Percentiles rank a stretch among this genome's conserved stretches.
phyloP scores from a whole-genome alignment of 37 sponge, comb jelly and placozoan genomes.

The Theonella swinhoei region DNA sequence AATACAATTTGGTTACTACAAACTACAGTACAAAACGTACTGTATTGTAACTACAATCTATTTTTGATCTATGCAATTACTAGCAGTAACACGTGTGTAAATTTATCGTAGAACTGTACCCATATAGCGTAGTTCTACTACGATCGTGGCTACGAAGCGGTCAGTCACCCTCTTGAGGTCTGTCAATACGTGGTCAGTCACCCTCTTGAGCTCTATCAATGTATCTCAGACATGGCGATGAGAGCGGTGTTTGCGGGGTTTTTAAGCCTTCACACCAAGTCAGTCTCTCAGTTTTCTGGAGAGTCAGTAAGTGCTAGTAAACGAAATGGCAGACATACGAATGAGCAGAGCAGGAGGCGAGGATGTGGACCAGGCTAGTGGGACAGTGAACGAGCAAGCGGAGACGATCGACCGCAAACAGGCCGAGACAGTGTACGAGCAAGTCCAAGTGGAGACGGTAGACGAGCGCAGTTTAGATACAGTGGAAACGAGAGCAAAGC shows the following conservation, averaged over 20 bases:
- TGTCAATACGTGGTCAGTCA: neutral
- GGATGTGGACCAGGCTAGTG: neutral
- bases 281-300: neutral
- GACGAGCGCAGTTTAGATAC: neutral
- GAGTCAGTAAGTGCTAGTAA: neutral
- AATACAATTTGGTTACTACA: too few relatives aligned
- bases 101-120: too few relatives aligned
- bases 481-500: too few relatives aligned
- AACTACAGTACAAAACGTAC: too few relatives aligned
- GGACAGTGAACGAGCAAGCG: neutral
- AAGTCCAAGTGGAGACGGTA: neutral
- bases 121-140: too few relatives aligned
- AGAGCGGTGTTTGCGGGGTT: too few relatives aligned
- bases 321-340: neutral
- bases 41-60: too few relatives aligned
- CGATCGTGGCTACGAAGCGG: too few relatives aligned
- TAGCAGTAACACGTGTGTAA: too few relatives aligned
- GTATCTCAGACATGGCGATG: too few relatives aligned
- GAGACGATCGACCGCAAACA: too few relatives aligned
- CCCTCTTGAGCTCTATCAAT: neutral
- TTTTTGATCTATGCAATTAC: too few relatives aligned
- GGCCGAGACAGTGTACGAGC: neutral
- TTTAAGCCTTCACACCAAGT: neutral
- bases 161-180: neutral
- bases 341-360: neutral